Evolutionary conservation across 2,888 invertebrate genomes (phyloP), one percentile per base, ranked within the genome.

Genomic region (Amphimallon solstitiale): DNA sequence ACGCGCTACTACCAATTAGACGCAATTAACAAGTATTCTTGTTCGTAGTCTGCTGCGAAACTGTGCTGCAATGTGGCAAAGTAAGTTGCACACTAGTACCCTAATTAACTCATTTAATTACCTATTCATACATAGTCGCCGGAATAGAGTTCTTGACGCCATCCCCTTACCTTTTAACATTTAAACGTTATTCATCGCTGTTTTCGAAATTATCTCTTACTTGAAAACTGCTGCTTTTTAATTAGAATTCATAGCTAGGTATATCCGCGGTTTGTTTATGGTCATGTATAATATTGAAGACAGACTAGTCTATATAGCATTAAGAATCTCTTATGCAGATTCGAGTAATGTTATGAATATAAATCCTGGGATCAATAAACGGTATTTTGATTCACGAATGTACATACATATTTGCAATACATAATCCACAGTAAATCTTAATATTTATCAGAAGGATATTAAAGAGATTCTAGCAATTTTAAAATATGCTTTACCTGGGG

Each of bases 51-150:
- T 21, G 12, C 23, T 23, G 6, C 43, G 45, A 59, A 59, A 59
- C 56, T 59, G 34, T 43, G 56, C 29, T 43, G 56, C 43, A 59
- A 23, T 29, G 40, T 23, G 43, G 45, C 15, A 59, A 59, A 59
- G 15, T 29, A 17, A 29, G 23, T 1, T 59, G 43, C 56, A 59
- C 56, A 59, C 45, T 59, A 59, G 17, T n/a, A 43, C 43, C 54
- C 56, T 43, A 59, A 59, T 59, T 59, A 59, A 43, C 43, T 59
- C 29, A 59, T 59, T 59, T 59, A 59, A 59, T 59, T 59, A 59
- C 56, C 56, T 59, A 59, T 59, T 59, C 56, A 59, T 59, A 59
- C 15, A 34, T 14, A 17, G 15, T 23, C n/a, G 23, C 43, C 23
- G 17, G 9, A 35, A 17, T 51, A 43, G 34, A 34, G 23, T 21